These are phyloP conservation scores for Drosophila sulfurigaster DNA, from an alignment of 1,140 invertebrate genomes.

Conservation along the genomic window DNA sequence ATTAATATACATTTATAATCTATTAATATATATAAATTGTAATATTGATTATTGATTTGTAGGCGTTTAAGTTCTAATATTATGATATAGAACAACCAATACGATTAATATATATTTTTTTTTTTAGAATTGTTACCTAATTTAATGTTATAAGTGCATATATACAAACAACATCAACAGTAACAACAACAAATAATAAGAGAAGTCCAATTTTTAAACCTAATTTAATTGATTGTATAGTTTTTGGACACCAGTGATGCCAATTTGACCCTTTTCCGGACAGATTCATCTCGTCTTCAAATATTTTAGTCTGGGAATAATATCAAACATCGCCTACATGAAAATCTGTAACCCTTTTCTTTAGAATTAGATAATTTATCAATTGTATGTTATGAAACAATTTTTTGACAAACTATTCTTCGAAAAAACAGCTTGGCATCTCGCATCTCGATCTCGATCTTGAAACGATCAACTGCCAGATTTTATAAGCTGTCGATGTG, in stretches of 20 bases:
- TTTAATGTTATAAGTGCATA: conserved; percentile 54
- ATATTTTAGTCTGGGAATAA: too few relatives aligned
- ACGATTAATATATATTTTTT: conserved; percentile 21
- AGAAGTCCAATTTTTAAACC: conserved; percentile 34
- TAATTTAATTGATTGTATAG: conserved; percentile 15
- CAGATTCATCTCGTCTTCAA: too few relatives aligned
- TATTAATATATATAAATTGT: conserved; percentile 33
- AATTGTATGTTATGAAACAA: too few relatives aligned
- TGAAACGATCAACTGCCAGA: too few relatives aligned
- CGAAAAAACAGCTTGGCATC: too few relatives aligned
- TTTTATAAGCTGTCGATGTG: too few relatives aligned
- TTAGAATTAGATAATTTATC: too few relatives aligned
- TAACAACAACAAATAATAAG: conserved; percentile 31
- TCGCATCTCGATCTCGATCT: too few relatives aligned
- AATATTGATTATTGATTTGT: conserved; percentile 52
- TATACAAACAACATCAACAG: conserved; percentile 3
- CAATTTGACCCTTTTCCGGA: too few relatives aligned
- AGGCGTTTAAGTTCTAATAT: conserved; percentile 39
- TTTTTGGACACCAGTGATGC: not conserved
- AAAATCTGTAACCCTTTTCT: too few relatives aligned
- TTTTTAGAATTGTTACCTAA: conserved; percentile 73
- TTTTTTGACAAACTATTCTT: too few relatives aligned
- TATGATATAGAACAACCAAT: conserved; percentile 42
- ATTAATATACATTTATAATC: conserved; percentile 36
- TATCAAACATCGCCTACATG: too few relatives aligned